phyloP scores from a whole-genome alignment of 2,113 vertebrate species.

The Muscicapa adusta region DNA sequence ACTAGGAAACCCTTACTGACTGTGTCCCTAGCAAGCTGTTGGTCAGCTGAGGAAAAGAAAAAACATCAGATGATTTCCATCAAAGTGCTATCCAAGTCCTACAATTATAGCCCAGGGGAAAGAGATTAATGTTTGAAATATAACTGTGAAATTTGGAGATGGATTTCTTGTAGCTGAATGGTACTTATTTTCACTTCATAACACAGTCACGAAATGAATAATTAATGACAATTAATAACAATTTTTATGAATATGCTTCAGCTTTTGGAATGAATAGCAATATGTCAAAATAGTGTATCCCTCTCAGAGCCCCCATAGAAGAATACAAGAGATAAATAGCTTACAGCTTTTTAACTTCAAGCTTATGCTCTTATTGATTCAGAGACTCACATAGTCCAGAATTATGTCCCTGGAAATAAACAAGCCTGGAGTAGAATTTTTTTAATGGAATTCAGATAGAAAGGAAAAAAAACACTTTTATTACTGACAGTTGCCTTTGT shows the following conservation, averaged over 20 bases:
- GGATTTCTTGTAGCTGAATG: not conserved
- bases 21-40: not conserved
- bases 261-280: not conserved
- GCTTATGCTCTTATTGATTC: not conserved
- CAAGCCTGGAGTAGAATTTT: not conserved
- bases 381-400: not conserved
- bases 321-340: not conserved
- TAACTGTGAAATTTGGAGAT: not conserved
- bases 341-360: not conserved
- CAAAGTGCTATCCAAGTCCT: not conserved
- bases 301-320: not conserved
- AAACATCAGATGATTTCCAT: slow-evolving; percentile 1
- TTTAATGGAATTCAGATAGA: not conserved
- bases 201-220: slow-evolving; percentile 10
- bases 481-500: not conserved
- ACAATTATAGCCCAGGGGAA: not conserved
- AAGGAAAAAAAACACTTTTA: not conserved
- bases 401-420: not conserved
- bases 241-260: not conserved
- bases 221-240: slow-evolving; percentile 46
- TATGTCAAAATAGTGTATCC: slow-evolving; percentile 10
- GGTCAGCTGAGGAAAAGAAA: not conserved
- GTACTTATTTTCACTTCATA: slow-evolving; percentile 26
- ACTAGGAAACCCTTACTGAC: not conserved
- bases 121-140: not conserved